Base-by-base conservation (phyloP, 1,140 invertebrate genomes). In the Trichonephila clavipes region DNA sequence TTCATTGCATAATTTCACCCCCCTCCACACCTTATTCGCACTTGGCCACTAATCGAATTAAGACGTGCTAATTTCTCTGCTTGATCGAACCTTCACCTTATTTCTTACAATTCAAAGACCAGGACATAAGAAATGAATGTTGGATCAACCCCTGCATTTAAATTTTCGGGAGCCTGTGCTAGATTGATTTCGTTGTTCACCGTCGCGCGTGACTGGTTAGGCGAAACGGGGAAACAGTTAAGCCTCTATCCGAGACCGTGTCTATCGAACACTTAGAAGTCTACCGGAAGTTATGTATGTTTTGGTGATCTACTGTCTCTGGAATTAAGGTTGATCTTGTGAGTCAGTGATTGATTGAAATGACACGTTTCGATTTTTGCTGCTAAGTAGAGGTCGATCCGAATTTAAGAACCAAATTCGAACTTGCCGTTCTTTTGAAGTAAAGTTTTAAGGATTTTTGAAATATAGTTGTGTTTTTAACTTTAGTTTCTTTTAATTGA, bases 51-150 rank as follows among this genome's bases (percentile, higher is more conserved):
- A 77, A 77, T 34, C 28, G 28, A 77, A 77, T 77, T 77, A 77
- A 77, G 28, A 77, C 72, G 72, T 77, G 72, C 28, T 77, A 77
- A 77, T 77, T 77, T 77, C 72, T 19, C 18, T 77, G 72, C 28
- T 77, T 19, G 24, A 77, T 34, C 34, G 28, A 12, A 34, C 28
- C 72, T 16, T 7, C 72, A 77, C 7, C 5, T 18, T 28, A 77
- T 77, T 77, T 3, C 18, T 40, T 40, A 2, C 34, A 40, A 40
- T 4, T 34, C 72, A 19, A 77, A 16, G 34, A 28, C 5, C 72
- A 6, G 4, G 34, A 34, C 72, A 40, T 40, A 40, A 34, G 72
- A 77, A 77, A 34, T 77, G 28, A 12, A 77, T 34, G 24, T 18
- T 40, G 28, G 28, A 77, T 77, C 34, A 77, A 16, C 28, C 69